These are phyloP conservation scores for Heliocidaris erythrogramma DNA, from an alignment of 35 echinoderm and acorn worm species.

Conservation along the genomic window DNA sequence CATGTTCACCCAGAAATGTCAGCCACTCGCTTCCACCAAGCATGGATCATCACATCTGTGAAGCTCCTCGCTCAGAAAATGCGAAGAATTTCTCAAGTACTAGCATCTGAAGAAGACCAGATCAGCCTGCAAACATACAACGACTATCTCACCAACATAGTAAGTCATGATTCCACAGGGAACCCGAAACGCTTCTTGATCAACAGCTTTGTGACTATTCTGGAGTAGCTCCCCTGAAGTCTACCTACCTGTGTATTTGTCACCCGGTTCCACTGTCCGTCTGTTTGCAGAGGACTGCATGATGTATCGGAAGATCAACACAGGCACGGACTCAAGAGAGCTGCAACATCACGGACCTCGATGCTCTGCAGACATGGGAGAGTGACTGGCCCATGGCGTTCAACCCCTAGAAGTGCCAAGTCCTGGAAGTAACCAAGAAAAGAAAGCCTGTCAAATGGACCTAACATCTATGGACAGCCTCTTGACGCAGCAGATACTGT, in stretches of 20 bases:
- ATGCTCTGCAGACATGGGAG: constrained; percentile 49
- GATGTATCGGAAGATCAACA: too few species aligned
- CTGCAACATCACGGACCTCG: constrained; percentile 18
- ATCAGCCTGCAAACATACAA: too few species aligned
- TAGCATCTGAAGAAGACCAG: too few species aligned
- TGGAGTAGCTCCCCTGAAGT: neutral
- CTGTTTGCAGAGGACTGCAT: constrained; percentile 44
- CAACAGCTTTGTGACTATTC: neutral
- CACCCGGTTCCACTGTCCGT: neutral
- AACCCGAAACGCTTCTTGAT: neutral
- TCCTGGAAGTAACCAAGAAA: constrained; percentile 25
- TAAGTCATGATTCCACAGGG: neutral
- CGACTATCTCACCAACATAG: neutral
- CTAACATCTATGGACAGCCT: constrained; percentile 27
- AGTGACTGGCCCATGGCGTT: constrained; percentile 48
- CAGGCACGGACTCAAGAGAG: too few species aligned
- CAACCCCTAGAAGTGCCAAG: constrained; percentile 50
- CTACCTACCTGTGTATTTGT: neutral
- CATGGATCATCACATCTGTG: neutral
- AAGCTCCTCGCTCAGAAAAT: neutral
- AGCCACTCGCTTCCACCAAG: neutral
- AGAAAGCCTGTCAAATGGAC: neutral
- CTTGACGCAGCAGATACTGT: neutral
- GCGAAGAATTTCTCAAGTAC: too few species aligned
- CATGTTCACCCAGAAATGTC: neutral